Evolutionary conservation across 2,113 vertebrate genomes (phyloP).

Genomic region (Solea solea): DNA sequence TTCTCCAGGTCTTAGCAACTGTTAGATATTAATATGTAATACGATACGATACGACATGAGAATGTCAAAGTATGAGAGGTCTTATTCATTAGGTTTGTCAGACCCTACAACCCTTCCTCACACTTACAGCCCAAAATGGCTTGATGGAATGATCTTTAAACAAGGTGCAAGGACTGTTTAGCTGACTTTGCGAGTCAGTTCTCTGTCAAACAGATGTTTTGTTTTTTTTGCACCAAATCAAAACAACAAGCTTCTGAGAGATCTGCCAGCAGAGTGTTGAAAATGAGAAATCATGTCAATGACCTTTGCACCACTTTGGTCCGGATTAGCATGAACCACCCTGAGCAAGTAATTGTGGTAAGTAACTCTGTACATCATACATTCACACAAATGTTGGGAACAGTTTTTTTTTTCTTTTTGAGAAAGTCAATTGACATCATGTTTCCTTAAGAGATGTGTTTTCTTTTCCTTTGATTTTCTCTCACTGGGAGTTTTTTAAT

Average conservation of each 20-base stretch:
- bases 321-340: conserved; percentile 46
- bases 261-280: conserved; percentile 17
- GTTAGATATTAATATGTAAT: background rate
- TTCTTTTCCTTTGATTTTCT: background rate
- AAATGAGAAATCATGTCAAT: conserved; percentile 23
- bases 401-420: background rate
- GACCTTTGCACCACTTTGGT: conserved; percentile 39
- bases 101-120: background rate
- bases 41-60: background rate
- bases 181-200: conserved; percentile 9
- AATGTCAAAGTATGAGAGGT: background rate
- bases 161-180: conserved; percentile 18
- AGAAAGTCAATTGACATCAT: background rate
- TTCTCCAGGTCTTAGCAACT: conserved; percentile 12
- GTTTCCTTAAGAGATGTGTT: background rate
- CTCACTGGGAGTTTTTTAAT: conserved; percentile 1
- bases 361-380: background rate
- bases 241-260: conserved; percentile 31
- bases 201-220: conserved; percentile 46
- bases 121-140: background rate
- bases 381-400: background rate
- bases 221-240: conserved; percentile 10
- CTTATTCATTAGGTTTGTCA: background rate
- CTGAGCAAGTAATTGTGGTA: conserved; percentile 14
- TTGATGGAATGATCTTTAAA: conserved; percentile 11